These are phyloP conservation scores for Drosophila leonis DNA, from an alignment of 2,888 invertebrate genomes.

Conservation along the genomic window DNA sequence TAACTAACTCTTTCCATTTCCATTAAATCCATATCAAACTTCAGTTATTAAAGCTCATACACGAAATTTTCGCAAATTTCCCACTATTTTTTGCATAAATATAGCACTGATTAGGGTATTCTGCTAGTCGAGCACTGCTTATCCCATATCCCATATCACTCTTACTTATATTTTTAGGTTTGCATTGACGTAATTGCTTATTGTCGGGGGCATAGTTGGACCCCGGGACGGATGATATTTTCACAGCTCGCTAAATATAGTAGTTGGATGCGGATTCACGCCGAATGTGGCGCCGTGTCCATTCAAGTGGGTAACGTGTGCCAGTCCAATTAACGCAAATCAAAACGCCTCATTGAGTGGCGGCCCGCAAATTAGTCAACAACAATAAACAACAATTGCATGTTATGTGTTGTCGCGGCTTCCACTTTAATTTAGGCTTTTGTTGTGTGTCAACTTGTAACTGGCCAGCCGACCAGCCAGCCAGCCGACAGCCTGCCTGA, in stretches of 20 bases:
- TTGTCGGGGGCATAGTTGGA: conserved; percentile 23
- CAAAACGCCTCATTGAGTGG: conserved; percentile 55
- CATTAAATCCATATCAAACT: not conserved
- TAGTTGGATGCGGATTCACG: conserved; percentile 5
- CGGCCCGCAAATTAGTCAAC: conserved; percentile 51
- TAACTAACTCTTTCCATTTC: too few species aligned
- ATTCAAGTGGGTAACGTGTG: conserved; percentile 55
- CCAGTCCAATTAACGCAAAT: conserved; percentile 67
- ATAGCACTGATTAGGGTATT: not conserved
- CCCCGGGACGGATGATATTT: conserved; percentile 13
- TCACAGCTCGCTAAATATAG: conserved; percentile 48
- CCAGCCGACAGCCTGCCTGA: conserved; percentile 13
- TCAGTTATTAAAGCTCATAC: not conserved
- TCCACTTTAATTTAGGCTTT: conserved; percentile 51
- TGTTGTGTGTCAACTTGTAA: conserved; percentile 13
- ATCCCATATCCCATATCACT: too few species aligned
- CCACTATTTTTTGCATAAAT: not conserved
- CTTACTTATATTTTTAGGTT: not conserved
- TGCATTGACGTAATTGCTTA: conserved; percentile 17
- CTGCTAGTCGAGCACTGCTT: not conserved
- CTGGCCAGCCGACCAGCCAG: too few species aligned
- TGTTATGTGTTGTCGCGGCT: conserved; percentile 29
- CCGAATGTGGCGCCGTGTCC: conserved; percentile 26
- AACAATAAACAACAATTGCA: conserved; percentile 34
- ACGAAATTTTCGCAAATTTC: not conserved